phyloP scores from a whole-genome alignment of 2,113 vertebrate species.

The Canis aureus region DNA sequence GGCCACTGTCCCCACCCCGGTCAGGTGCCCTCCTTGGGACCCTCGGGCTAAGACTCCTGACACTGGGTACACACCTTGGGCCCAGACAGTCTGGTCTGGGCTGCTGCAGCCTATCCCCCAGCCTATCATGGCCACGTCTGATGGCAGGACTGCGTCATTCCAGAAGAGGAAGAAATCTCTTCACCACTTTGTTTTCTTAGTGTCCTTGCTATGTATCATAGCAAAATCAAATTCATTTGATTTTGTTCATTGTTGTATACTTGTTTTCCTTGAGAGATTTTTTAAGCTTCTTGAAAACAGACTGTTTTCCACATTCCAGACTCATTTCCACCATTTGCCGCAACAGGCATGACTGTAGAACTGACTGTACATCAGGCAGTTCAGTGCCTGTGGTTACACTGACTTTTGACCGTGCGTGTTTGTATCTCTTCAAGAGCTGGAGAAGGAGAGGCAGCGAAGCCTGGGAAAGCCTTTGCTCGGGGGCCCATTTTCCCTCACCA shows the following conservation, averaged over 20 bases:
- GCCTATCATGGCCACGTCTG: too few species aligned
- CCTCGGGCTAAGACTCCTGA: not conserved
- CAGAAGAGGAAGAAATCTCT: not conserved
- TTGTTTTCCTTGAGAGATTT: slow-evolving; percentile 45
- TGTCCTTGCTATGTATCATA: not conserved
- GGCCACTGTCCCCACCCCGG: not conserved
- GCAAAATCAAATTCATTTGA: not conserved
- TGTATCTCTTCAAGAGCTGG: slow-evolving; percentile 88
- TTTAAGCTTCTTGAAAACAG: slow-evolving; percentile 37
- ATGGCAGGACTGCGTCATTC: not conserved
- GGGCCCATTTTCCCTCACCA: slow-evolving; percentile 94
- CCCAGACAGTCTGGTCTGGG: not conserved
- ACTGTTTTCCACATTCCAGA: not conserved
- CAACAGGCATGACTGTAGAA: too few species aligned
- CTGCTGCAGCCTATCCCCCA: too few species aligned
- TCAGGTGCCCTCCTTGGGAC: not conserved
- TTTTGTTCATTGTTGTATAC: not conserved
- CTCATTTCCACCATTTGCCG: not conserved
- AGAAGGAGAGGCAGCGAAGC: slow-evolving; percentile 91
- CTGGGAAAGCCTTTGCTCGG: slow-evolving; percentile 94
- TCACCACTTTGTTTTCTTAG: not conserved
- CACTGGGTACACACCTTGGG: not conserved
- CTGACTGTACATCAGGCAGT: not conserved
- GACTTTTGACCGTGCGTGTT: not conserved
- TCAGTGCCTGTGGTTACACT: not conserved